Evolutionary conservation across 1,140 invertebrate species (phyloP).

Genomic region (Eciton burchellii): DNA sequence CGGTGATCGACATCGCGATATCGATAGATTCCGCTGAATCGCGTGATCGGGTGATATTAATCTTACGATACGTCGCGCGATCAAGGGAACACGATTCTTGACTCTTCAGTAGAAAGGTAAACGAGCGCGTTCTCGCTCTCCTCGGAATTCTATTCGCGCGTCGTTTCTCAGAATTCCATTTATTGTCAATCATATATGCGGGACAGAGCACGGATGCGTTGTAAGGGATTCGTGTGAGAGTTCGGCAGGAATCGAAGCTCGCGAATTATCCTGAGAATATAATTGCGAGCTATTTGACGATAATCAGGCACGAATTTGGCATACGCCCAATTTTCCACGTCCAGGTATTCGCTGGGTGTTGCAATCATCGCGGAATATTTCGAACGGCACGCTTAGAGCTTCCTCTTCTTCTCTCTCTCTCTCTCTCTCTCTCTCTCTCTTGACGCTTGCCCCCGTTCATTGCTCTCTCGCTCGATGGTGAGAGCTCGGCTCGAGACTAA

Average conservation of each 20-base stretch:
- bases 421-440: slow-evolving; percentile 19
- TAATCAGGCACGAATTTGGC: not conserved
- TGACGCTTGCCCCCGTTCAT: slow-evolving; percentile 9
- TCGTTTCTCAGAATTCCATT: no score
- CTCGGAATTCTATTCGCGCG: no score
- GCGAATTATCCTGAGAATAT: slow-evolving; percentile 4
- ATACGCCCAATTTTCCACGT: not conserved
- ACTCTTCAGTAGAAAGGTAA: no score
- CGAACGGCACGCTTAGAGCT: slow-evolving; percentile 13
- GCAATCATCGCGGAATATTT: slow-evolving; percentile 25
- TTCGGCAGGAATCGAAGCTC: not conserved
- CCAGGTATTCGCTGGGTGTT: slow-evolving; percentile 9
- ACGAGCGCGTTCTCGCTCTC: no score
- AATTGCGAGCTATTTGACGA: not conserved
- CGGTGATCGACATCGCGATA: no score
- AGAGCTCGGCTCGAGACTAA: slow-evolving; percentile 75
- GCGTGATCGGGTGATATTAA: no score
- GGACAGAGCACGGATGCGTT: no score
- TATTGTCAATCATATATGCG: no score
- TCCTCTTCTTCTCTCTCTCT: slow-evolving; percentile 30
- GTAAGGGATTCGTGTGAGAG: no score
- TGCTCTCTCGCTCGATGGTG: slow-evolving; percentile 33
- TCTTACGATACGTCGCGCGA: no score
- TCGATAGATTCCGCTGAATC: no score
- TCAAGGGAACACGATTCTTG: no score